Percentiles rank a stretch among this genome's conserved stretches.
These are phyloP conservation scores for Elephas maximus DNA, from an alignment of 2,113 vertebrate genomes.

Conservation along the genomic window DNA sequence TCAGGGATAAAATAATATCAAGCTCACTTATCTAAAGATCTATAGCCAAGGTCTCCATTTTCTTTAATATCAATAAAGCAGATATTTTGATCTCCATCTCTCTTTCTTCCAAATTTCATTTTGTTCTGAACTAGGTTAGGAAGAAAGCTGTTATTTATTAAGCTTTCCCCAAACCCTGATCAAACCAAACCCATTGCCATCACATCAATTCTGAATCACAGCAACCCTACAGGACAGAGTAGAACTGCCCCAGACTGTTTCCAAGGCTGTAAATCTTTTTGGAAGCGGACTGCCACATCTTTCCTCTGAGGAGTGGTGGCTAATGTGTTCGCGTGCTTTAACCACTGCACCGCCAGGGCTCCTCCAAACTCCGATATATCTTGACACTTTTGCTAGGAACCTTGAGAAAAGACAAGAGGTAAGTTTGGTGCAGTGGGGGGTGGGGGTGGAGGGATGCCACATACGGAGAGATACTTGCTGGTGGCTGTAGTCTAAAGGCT, in stretches of 20 bases:
- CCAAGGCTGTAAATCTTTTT: too few relatives aligned
- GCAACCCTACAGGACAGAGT: too few relatives aligned
- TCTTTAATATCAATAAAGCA: not conserved
- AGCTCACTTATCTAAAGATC: not conserved
- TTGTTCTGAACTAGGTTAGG: not conserved
- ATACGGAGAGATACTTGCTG: not conserved
- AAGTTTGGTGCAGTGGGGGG: not conserved
- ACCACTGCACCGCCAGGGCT: too few relatives aligned
- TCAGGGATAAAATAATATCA: not conserved
- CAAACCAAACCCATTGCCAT: too few relatives aligned
- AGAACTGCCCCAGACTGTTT: too few relatives aligned
- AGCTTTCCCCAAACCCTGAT: not conserved
- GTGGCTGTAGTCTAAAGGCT: constrained; percentile 16
- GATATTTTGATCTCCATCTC: not conserved
- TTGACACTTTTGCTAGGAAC: not conserved
- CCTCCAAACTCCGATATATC: not conserved
- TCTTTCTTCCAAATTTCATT: constrained; percentile 9
- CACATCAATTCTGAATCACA: too few relatives aligned
- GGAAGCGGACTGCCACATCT: too few relatives aligned
- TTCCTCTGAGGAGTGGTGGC: too few relatives aligned
- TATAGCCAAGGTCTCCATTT: not conserved
- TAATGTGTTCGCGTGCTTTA: too few relatives aligned
- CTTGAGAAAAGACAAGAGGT: constrained; percentile 31
- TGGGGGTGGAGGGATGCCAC: not conserved
- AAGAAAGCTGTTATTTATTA: constrained; percentile 19